phyloP scores from a whole-genome alignment of 1,140 invertebrate genomes.

The Tetraneura akinire region DNA sequence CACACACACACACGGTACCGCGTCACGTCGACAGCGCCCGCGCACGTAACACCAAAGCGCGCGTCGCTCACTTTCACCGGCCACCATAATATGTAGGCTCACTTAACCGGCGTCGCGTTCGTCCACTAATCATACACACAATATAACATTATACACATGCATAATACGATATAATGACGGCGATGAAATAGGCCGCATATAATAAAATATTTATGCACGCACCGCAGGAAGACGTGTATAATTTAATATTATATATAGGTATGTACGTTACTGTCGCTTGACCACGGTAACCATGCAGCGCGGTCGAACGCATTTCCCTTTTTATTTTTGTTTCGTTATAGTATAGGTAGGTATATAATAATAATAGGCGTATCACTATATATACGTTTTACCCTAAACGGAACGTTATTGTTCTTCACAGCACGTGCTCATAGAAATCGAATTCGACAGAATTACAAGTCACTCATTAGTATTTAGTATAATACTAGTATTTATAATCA shows the following conservation, averaged over 20 bases:
- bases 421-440: constrained; percentile 26
- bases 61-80: constrained; percentile 43
- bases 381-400: not conserved
- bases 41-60: constrained; percentile 32
- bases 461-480: too few relatives aligned
- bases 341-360: too few relatives aligned
- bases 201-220: too few relatives aligned
- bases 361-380: too few relatives aligned
- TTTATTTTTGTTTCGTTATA: constrained; percentile 6
- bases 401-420: not conserved
- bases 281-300: not conserved
- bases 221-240: too few relatives aligned
- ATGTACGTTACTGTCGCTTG: too few relatives aligned
- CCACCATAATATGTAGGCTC: not conserved
- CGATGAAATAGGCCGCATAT: too few relatives aligned
- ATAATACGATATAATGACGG: not conserved
- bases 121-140: not conserved
- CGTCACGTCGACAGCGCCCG: constrained; percentile 18
- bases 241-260: too few relatives aligned
- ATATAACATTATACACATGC: too few relatives aligned
- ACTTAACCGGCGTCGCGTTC: not conserved
- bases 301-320: constrained; percentile 17
- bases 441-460: not conserved
- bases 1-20: not conserved
- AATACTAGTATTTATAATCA: too few relatives aligned